phyloP scores from a whole-genome alignment of 2,113 vertebrate genomes.

The Symphodus melops region DNA sequence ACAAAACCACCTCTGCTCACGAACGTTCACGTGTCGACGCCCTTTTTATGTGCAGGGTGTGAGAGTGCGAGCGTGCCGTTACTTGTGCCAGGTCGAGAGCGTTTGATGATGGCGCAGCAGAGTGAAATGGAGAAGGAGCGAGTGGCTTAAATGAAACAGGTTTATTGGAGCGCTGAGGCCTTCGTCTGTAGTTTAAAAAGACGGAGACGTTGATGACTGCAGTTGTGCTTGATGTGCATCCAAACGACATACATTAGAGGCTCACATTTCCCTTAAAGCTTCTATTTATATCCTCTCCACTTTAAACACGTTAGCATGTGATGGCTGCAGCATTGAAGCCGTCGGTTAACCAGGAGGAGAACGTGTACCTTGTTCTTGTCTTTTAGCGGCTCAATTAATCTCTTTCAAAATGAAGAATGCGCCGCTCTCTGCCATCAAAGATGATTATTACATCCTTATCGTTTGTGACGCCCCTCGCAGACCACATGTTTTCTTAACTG shows the following conservation, averaged over 20 bases:
- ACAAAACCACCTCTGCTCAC: conserved; percentile 63
- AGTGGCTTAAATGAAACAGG: conserved; percentile 59
- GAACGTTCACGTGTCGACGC: conserved; percentile 55
- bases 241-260: conserved; percentile 49
- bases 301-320: conserved; percentile 15
- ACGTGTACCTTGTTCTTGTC: conserved; percentile 6
- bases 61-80: conserved; percentile 18
- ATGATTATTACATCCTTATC: conserved; percentile 40
- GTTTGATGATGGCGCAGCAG: conserved; percentile 50
- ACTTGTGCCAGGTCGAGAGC: conserved; percentile 39
- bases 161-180: conserved; percentile 63
- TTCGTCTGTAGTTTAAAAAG: conserved; percentile 46
- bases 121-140: conserved; percentile 52
- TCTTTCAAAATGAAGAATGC: conserved; percentile 20
- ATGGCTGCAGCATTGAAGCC: conserved; percentile 12
- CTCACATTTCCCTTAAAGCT: conserved; percentile 22
- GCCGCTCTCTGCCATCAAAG: conserved; percentile 20
- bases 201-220: conserved; percentile 37
- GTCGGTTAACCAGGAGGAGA: conserved; percentile 12
- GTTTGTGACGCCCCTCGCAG: conserved; percentile 33
- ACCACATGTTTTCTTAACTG: conserved; percentile 58
- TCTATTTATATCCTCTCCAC: neutral
- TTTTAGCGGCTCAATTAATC: conserved; percentile 34
- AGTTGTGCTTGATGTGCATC: conserved; percentile 30
- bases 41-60: conserved; percentile 57